Evolutionary conservation across 2,113 vertebrate genomes (phyloP).

Genomic region (Pachycephala philippinensis): DNA sequence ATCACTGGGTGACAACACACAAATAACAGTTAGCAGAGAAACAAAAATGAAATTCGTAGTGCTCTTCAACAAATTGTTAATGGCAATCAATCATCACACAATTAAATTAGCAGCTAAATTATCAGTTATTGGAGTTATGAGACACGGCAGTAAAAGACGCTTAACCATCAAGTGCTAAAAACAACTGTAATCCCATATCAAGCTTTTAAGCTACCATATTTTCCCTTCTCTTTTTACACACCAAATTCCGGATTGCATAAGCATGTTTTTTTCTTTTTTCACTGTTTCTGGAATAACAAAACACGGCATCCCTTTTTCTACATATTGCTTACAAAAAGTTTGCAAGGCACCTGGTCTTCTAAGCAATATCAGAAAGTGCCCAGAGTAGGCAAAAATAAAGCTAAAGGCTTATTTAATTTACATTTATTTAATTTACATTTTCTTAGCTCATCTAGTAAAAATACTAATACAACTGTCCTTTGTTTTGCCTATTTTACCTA

Average conservation of each 20-base stretch:
- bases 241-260: constrained; percentile 13
- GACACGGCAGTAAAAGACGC: not conserved
- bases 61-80: not conserved
- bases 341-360: not conserved
- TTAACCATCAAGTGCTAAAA: constrained; percentile 19
- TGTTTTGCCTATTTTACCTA: not conserved
- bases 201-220: constrained; percentile 14
- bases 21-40: not conserved
- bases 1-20: not conserved
- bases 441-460: not conserved
- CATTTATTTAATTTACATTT: not conserved
- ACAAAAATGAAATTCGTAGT: not conserved
- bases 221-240: not conserved
- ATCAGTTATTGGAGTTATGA: not conserved
- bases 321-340: not conserved
- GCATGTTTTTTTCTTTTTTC: rapidly evolving
- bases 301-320: not conserved
- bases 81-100: not conserved
- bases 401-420: not conserved
- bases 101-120: not conserved
- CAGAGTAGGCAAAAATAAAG: not conserved
- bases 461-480: not conserved
- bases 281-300: not conserved
- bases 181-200: not conserved
- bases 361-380: not conserved